Evolutionary conservation across 2,888 invertebrate genomes (phyloP), one percentile per base, ranked within the genome.

Genomic region (Chymomyza amoena): DNA sequence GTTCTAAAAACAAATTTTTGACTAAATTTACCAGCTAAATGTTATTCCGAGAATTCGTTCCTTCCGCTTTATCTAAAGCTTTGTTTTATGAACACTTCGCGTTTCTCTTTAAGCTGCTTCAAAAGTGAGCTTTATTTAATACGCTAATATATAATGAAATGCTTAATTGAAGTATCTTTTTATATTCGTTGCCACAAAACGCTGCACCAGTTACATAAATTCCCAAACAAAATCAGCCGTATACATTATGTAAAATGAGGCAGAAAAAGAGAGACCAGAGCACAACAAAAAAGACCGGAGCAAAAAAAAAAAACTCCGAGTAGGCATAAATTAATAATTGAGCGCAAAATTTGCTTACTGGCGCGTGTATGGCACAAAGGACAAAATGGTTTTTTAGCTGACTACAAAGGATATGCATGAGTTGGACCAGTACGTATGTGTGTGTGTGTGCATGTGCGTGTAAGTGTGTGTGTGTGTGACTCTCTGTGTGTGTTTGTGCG

Each of bases 251-350:
- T 20, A 77, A 32, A 66, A 66, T 75, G 52, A 60, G 66, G 16
- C 39, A 45, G 39, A 10, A 45, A 67, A 68, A 36, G 65, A 50
- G 56, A 52, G 45, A 16, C 51, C 51, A 15, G 6, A 15, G n/a
- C 9, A 32, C 32, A 32, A 32, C 5, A 6, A 32, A 9, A 25
- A 25, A 25, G 4, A 25, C n/a, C n/a, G n/a, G n/a, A n/a, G n/a
- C n/a, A 32, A 51, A 32, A 62, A 7, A 15, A 15, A 56, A n/a
- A 20, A 45, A n/a, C 5, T 45, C 67, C 60, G 68, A 39, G 64
- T 65, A 57, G 16, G 72, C 72, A 79, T 79, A 82, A 82, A 83
- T 87, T 87, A 85, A 80, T 87, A 85, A 82, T 83, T 85, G 84
- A 78, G 72, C 76, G 50, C 20, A 25, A 51, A 54, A 54, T 54